These are phyloP conservation scores for Metopolophium dirhodum DNA, from an alignment of 1,140 invertebrate genomes.

Conservation along the genomic window DNA sequence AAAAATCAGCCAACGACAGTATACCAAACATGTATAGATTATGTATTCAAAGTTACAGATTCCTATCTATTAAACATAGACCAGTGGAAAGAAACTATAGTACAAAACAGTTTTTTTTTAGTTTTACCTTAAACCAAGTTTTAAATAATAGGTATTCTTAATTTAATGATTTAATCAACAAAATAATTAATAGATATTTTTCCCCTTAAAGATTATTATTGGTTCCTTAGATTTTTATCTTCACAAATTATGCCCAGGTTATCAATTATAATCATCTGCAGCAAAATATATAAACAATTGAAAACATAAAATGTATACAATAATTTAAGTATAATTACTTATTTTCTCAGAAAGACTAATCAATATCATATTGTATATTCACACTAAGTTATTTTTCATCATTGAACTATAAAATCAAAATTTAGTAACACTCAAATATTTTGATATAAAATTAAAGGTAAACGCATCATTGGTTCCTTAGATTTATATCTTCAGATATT, in stretches of 20 bases:
- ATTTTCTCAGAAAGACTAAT: constrained; percentile 51
- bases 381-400: background rate
- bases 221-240: constrained; percentile 46
- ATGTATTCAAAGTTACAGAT: too few relatives aligned
- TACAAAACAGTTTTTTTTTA: too few relatives aligned
- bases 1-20: too few relatives aligned
- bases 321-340: background rate
- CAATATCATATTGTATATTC: background rate
- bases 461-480: constrained; percentile 38
- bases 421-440: background rate
- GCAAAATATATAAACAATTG: too few relatives aligned
- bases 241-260: background rate
- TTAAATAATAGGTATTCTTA: too few relatives aligned
- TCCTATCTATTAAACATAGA: too few relatives aligned
- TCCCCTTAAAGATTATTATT: background rate
- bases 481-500: background rate
- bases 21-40: too few relatives aligned
- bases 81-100: too few relatives aligned
- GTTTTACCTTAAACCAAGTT: too few relatives aligned
- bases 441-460: background rate
- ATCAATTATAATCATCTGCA: constrained; percentile 13
- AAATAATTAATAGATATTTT: too few relatives aligned
- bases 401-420: background rate
- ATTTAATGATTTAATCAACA: too few relatives aligned
- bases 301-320: background rate